phyloP scores from a whole-genome alignment of 2,113 vertebrate genomes.

The Silurus meridionalis region DNA sequence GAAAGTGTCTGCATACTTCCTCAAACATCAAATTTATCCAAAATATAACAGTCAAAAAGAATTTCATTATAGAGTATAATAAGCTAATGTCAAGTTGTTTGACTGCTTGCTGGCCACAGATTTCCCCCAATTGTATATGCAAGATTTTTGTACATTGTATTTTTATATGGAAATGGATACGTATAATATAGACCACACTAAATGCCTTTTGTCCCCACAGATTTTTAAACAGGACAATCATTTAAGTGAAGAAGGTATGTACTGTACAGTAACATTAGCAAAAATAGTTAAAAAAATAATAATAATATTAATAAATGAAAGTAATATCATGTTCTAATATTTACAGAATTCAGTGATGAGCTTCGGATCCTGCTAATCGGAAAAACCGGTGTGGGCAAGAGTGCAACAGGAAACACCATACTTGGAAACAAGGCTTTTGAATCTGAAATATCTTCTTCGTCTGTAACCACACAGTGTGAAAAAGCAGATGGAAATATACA shows the following conservation, averaged over 20 bases:
- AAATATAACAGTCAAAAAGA: background rate
- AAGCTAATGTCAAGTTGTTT: background rate
- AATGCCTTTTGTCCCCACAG: background rate
- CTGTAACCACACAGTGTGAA: slow-evolving; percentile 35
- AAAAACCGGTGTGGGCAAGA: slow-evolving; percentile 49
- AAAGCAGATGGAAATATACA: slow-evolving; percentile 15
- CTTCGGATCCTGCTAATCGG: slow-evolving; percentile 42
- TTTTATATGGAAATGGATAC: background rate
- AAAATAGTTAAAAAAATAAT: too few relatives aligned
- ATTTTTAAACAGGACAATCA: background rate
- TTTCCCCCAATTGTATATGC: too few relatives aligned
- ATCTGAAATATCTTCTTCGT: slow-evolving; percentile 19
- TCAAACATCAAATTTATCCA: background rate
- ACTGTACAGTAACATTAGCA: background rate
- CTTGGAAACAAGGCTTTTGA: slow-evolving; percentile 18
- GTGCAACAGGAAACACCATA: slow-evolving; percentile 46
- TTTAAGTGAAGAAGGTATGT: background rate
- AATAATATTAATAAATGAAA: too few relatives aligned
- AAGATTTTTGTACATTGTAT: background rate
- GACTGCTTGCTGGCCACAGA: background rate
- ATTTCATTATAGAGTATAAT: background rate
- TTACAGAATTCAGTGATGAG: background rate
- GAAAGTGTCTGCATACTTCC: background rate
- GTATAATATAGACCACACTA: background rate
- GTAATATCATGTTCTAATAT: background rate